phyloP scores from a whole-genome alignment of 2,797 vertebrate genomes.

The Siniperca undulata region DNA sequence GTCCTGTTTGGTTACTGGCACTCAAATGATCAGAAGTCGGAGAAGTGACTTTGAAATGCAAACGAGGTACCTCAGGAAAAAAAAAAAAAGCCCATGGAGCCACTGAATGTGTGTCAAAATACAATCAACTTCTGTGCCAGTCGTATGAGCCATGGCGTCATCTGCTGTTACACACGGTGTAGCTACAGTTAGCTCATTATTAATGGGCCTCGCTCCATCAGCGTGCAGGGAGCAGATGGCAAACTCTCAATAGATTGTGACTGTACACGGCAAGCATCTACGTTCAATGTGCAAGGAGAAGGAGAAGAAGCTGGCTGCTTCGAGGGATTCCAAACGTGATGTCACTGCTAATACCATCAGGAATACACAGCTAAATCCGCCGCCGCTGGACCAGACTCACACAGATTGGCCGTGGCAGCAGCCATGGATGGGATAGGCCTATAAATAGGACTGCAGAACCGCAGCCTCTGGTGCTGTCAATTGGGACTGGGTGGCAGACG shows the following conservation, averaged over 20 bases:
- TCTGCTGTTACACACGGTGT: constrained; percentile 26
- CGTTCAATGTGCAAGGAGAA: constrained; percentile 8
- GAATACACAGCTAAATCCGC: constrained; percentile 67
- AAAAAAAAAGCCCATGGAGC: background rate
- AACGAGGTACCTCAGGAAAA: constrained; percentile 38
- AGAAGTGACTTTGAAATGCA: constrained; percentile 64
- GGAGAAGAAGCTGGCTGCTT: constrained; percentile 58
- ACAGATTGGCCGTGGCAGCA: constrained; percentile 77
- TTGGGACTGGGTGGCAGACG: constrained; percentile 71
- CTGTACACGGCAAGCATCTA: constrained; percentile 45
- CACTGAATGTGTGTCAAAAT: constrained; percentile 50
- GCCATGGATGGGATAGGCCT: constrained; percentile 63
- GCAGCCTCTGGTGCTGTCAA: constrained; percentile 74
- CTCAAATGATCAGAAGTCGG: constrained; percentile 49
- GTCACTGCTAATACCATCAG: constrained; percentile 81
- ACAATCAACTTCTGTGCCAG: constrained; percentile 28
- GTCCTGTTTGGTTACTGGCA: constrained; percentile 51
- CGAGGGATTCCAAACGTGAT: constrained; percentile 79
- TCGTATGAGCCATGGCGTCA: constrained; percentile 10
- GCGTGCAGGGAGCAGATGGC: constrained; percentile 70
- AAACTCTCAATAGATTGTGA: constrained; percentile 48
- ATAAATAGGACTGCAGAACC: constrained; percentile 75
- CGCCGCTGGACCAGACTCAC: constrained; percentile 71
- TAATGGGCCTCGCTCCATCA: constrained; percentile 55
- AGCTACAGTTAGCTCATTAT: constrained; percentile 61